Evolutionary conservation across 2,797 vertebrate genomes (phyloP), one percentile per base, ranked within the genome.

Genomic region (Premnoplex brunnescens): DNA sequence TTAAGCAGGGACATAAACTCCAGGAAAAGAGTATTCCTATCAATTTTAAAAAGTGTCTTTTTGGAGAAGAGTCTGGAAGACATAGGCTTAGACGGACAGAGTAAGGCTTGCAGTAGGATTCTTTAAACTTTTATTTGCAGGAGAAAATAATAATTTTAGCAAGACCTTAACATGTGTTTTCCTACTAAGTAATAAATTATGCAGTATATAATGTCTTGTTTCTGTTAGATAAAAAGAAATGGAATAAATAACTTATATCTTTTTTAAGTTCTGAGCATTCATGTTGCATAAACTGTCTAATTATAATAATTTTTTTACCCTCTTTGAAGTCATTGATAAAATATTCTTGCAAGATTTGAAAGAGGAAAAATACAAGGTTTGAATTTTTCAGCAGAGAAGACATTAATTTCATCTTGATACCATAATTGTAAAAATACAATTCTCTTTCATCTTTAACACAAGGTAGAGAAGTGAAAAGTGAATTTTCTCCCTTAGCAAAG

Each of bases 401-500:
- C 9, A 77, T 54, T 95, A 67, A 94, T 94, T 81, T 95, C 89
- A 36, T 81, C 30, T 62, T 13, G 22, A 66, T 87, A 80, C 43
- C 93, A 58, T 93, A 90, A 78, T 26, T 79, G 80, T 30, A 93
- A 94, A 95, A 97, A 89, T 79, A 78, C 21, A 92, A 88, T 93
- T 95, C 89, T 75, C 32, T 96, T 97, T 94, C 91, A 94, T 88
- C 79, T 94, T 94, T 87, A 88, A 88, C 77, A 64, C 34, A 86
- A 93, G 37, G 30, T 52, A 91, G 84, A 83, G 69, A 93, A 87
- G 52, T 30, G 12, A 66, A 84, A 94, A 96, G 67, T 71, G 56
- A 83, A 75, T 88, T 49, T 83, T 44, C 60, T 87, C 14, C 26
- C 82, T 94, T 96, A 84, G 63, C 8, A 69, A 95, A 88, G 27